Evolutionary conservation across 64 coral and sea anemone genomes (phyloP).

Genomic region (Platygyra sinensis): DNA sequence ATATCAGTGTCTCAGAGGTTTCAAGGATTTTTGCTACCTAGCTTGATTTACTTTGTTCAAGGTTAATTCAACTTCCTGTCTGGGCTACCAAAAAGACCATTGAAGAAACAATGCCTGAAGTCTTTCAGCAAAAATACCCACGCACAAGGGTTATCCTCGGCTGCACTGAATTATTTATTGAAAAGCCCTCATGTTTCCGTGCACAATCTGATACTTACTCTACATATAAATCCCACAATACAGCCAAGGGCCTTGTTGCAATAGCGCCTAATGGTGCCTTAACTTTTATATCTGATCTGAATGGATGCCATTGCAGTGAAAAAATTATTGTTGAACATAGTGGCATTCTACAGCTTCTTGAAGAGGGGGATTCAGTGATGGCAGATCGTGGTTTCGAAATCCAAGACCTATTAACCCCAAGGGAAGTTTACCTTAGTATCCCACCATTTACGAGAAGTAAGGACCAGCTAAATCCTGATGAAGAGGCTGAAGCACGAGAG

Average conservation of each 20-base stretch:
- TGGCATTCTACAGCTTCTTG: constrained; percentile 46
- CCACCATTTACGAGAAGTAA: constrained; percentile 37
- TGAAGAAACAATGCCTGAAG: constrained; percentile 70
- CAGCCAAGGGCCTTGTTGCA: constrained; percentile 56
- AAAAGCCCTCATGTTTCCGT: constrained; percentile 62
- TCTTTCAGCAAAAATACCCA: constrained; percentile 48
- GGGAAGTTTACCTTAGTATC: constrained; percentile 18
- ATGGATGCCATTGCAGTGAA: constrained; percentile 52
- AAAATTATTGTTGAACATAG: constrained; percentile 33
- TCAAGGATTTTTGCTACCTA: constrained; percentile 53
- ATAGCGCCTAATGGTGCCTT: constrained; percentile 64
- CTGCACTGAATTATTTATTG: constrained; percentile 64
- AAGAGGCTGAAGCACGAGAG: constrained; percentile 39
- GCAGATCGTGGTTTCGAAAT: constrained; percentile 56
- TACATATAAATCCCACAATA: constrained; percentile 57
- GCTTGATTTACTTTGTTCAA: constrained; percentile 65
- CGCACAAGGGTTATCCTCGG: constrained; percentile 58
- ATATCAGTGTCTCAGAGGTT: constrained; percentile 40
- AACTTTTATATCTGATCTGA: constrained; percentile 59
- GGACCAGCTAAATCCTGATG: constrained; percentile 26
- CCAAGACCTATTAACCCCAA: constrained; percentile 23
- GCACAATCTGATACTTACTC: constrained; percentile 65
- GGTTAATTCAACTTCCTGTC: constrained; percentile 53
- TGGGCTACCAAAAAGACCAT: constrained; percentile 67
- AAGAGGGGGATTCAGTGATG: constrained; percentile 61